Evolutionary conservation across 2,797 vertebrate species (phyloP), one percentile per base, ranked within the genome.

Genomic region (Thunnus albacares): DNA sequence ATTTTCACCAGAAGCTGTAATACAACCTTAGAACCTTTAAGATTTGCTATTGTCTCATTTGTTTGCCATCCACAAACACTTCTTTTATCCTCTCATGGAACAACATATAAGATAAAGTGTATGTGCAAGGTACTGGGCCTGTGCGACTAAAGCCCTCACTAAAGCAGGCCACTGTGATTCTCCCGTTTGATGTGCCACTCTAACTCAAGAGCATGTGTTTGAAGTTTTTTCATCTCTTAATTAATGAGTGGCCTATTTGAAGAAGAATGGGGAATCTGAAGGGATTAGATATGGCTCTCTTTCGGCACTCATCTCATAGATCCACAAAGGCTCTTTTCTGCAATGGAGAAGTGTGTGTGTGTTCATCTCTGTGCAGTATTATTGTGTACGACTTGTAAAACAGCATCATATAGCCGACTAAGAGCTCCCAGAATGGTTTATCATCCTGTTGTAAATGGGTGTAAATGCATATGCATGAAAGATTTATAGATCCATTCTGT

Each of bases 181-280:
- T 75, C 41, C 75, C 0, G 80, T 84, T 90, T 92, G 89, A 92
- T 90, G 83, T 90, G 83, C 82, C 84, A 69, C 84, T 91, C 87
- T 49, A 81, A 81, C 81, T 83, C 73, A 73, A 91, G 76, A 79
- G 79, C 80, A 28, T 75, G 80, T 61, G 80, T 93, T 93, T 94
- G 88, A 94, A 89, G 90, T 80, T 83, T 89, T 89, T 88, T 84
- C 75, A 81, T 83, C 77, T 80, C 58, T 76, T 92, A 92, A 93
- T 93, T 91, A 94, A 92, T 69, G 85, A 87, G 84, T 78, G 61
- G 90, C 86, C 83, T 87, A 79, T 94, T 91, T 89, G 87, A 89
- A 82, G 59, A 80, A 87, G 83, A 84, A 82, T 79, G 43, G 71
- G 22, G 65, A 68, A 82, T 90, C 86, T 75, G 58, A 78, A 66